Conservation (phyloP, 2,888 invertebrate species). For the Tachystola acroxantha region DNA sequence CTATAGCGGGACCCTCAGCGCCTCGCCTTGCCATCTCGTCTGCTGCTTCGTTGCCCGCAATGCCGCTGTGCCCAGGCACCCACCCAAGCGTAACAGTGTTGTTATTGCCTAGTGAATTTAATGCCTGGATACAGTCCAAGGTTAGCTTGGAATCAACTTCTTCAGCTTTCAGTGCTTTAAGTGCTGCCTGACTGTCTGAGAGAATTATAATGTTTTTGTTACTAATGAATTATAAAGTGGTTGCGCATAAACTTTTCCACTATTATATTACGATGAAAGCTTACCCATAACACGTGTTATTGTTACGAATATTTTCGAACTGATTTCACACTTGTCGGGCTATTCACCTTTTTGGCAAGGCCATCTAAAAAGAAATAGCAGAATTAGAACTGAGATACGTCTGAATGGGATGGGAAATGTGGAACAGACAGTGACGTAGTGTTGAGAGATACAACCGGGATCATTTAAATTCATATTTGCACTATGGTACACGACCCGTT, state of each 20-base stretch:
- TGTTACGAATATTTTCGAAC: conserved; percentile 31
- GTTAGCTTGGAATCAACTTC: too few species aligned
- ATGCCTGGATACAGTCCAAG: too few species aligned
- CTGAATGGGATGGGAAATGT: conserved; percentile 7
- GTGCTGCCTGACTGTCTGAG: too few species aligned
- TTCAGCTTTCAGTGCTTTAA: too few species aligned
- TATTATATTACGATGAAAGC: conserved; percentile 1
- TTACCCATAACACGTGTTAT: conserved; percentile 21
- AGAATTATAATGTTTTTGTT: too few species aligned
- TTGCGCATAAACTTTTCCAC: not conserved
- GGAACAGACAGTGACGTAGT: conserved; percentile 8
- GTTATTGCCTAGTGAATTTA: too few species aligned
- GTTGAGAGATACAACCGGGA: conserved; percentile 28
- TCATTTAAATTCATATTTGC: conserved; percentile 21
- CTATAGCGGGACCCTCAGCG: too few species aligned
- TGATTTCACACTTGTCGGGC: conserved; percentile 29
- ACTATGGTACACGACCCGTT: conserved; percentile 10
- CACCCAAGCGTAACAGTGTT: too few species aligned
- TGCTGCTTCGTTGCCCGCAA: too few species aligned
- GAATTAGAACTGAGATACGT: not conserved
- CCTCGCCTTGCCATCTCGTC: too few species aligned
- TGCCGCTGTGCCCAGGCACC: too few species aligned
- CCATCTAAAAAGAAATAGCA: conserved; percentile 28
- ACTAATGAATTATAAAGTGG: too few species aligned
- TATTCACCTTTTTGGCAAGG: conserved; percentile 54